Evolutionary conservation across 2,888 invertebrate genomes (phyloP).

Genomic region (Drosophila falleni): DNA sequence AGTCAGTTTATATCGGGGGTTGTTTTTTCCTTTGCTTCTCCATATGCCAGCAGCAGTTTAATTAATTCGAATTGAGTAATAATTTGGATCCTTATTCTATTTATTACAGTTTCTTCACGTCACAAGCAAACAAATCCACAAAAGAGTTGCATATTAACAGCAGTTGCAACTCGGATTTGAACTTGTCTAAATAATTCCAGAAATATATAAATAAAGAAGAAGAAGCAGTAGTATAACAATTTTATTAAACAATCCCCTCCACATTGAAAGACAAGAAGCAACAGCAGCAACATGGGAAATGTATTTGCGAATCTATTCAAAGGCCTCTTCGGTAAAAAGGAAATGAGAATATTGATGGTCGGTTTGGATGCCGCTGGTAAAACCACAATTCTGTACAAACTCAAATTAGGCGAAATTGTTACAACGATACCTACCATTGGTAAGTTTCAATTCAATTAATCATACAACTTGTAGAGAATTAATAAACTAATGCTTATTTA

Average conservation of each 20-base stretch:
- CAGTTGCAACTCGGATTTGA: conserved; percentile 77
- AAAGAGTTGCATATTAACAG: conserved; percentile 59
- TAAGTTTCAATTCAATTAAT: conserved; percentile 61
- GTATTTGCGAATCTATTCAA: conserved; percentile 98
- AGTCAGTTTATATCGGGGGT: conserved; percentile 25
- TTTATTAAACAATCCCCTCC: conserved; percentile 39
- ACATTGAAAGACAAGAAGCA: conserved; percentile 51
- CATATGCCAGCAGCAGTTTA: conserved; percentile 24
- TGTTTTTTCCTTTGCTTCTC: conserved; percentile 7
- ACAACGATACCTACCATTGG: conserved; percentile 99
- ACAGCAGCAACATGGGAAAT: conserved; percentile 93
- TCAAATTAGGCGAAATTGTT: conserved; percentile 99
- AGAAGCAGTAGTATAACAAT: conserved; percentile 42
- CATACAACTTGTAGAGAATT: neutral
- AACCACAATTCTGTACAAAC: conserved; percentile 99
- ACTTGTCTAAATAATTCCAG: conserved; percentile 67
- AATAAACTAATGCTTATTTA: no score
- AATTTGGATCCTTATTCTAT: conserved; percentile 9
- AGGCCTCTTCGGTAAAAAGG: conserved; percentile 99
- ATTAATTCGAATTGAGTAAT: conserved; percentile 29
- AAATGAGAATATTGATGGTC: conserved; percentile 99
- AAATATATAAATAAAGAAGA: conserved; percentile 40
- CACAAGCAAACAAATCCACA: conserved; percentile 56
- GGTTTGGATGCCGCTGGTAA: conserved; percentile 99
- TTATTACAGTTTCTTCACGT: conserved; percentile 67